These are phyloP conservation scores for Scopus umbretta DNA, from an alignment of 2,113 vertebrate species.

Conservation along the genomic window DNA sequence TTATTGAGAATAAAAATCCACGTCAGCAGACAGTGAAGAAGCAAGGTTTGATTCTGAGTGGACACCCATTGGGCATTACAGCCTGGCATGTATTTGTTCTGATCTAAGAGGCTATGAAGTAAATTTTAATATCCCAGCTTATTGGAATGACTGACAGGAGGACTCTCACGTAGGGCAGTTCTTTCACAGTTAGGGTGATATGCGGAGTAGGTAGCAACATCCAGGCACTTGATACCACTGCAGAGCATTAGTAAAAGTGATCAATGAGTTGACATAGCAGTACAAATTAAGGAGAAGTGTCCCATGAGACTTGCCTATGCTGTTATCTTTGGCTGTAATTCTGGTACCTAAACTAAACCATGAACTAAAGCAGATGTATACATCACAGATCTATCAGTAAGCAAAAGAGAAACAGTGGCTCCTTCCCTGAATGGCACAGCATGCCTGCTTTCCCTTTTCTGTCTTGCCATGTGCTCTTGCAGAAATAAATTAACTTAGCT, in stretches of 20 bases:
- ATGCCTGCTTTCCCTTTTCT: neutral
- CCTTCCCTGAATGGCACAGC: neutral
- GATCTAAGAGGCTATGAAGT: neutral
- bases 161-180: neutral
- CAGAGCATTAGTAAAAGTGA: neutral
- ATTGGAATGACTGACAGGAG: neutral
- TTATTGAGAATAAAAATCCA: neutral
- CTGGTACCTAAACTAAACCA: neutral
- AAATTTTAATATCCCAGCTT: neutral
- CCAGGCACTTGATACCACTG: neutral
- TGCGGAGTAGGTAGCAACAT: neutral
- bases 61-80: neutral
- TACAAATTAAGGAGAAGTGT: neutral
- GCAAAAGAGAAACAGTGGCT: neutral
- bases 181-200: neutral
- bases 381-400: neutral
- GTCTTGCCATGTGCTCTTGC: neutral
- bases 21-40: neutral
- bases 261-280: neutral
- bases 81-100: neutral
- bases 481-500: slow-evolving; percentile 23
- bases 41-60: neutral
- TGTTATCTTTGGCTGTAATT: neutral
- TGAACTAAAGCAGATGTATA: neutral
- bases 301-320: neutral